Evolutionary conservation across 2,888 invertebrate genomes (phyloP).

Genomic region (Tortricodes alternella): DNA sequence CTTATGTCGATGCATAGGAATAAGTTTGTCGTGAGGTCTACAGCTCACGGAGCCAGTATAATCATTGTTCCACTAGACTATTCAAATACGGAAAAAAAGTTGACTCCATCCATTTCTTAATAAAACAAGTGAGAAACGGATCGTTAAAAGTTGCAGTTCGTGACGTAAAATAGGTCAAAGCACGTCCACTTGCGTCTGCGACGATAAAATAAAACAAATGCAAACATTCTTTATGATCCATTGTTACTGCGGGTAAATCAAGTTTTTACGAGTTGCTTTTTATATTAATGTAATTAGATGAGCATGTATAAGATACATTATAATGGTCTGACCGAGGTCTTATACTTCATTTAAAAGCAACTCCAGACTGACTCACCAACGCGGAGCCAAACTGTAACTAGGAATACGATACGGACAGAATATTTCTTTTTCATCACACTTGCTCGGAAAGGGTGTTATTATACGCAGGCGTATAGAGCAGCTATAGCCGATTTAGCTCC

Average conservation of each 20-base stretch:
- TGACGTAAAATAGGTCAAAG: constrained; percentile 58
- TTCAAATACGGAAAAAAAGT: neutral
- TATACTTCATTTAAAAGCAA: too few relatives aligned
- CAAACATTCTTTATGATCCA: constrained; percentile 41
- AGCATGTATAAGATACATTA: neutral
- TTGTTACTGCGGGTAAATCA: constrained; percentile 39
- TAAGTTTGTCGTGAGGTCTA: too few relatives aligned
- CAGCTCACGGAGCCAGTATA: too few relatives aligned
- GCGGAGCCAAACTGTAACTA: too few relatives aligned
- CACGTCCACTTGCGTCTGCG: constrained; percentile 24
- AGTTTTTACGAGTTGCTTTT: constrained; percentile 3
- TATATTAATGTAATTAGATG: constrained; percentile 31
- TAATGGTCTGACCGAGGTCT: neutral
- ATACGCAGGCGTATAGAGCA: too few relatives aligned
- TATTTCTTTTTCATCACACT: too few relatives aligned
- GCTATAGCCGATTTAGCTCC: too few relatives aligned
- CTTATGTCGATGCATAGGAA: too few relatives aligned
- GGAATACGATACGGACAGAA: too few relatives aligned
- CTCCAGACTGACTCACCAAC: too few relatives aligned
- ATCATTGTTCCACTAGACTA: too few relatives aligned
- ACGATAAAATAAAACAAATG: constrained; percentile 34
- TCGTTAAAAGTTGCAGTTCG: constrained; percentile 50
- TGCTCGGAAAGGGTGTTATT: too few relatives aligned
- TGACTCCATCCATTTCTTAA: constrained; percentile 27
- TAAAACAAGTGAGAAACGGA: constrained; percentile 41